A percentile compares a stretch with the other conserved stretches of the same genome.
phyloP scores from a whole-genome alignment of 2,888 invertebrate genomes.

The Parnassius smintheus region DNA sequence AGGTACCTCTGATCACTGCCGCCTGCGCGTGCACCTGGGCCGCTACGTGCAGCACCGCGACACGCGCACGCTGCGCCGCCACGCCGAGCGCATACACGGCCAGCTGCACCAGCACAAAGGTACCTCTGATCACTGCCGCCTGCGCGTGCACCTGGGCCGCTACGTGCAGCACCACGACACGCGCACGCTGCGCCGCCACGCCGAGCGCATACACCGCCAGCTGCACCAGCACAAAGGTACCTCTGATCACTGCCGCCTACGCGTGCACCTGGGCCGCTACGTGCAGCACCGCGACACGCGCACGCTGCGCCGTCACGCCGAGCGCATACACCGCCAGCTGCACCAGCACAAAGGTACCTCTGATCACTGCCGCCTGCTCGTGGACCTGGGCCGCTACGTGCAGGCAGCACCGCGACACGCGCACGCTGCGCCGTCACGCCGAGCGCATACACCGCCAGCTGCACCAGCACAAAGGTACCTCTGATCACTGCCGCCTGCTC shows the following conservation, averaged over 20 bases:
- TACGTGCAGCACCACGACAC: constrained; percentile 90
- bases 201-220: constrained; percentile 85
- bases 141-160: constrained; percentile 87
- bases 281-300: constrained; percentile 89
- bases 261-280: constrained; percentile 88
- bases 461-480: constrained; percentile 67
- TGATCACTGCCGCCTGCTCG: constrained; percentile 84
- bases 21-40: constrained; percentile 87
- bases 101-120: constrained; percentile 77
- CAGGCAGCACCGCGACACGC: constrained; percentile 88
- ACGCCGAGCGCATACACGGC: constrained; percentile 85
- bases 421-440: constrained; percentile 86
- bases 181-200: constrained; percentile 86
- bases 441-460: constrained; percentile 84
- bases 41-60: constrained; percentile 89
- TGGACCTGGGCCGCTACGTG: constrained; percentile 89
- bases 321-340: constrained; percentile 83
- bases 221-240: constrained; percentile 74
- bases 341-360: constrained; percentile 66
- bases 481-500: constrained; percentile 85
- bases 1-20: constrained; percentile 82
- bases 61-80: constrained; percentile 86
- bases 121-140: constrained; percentile 81
- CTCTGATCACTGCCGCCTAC: constrained; percentile 84
- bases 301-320: constrained; percentile 86